Conservation (phyloP, 2,113 vertebrate genomes). For the Petromus typicus region DNA sequence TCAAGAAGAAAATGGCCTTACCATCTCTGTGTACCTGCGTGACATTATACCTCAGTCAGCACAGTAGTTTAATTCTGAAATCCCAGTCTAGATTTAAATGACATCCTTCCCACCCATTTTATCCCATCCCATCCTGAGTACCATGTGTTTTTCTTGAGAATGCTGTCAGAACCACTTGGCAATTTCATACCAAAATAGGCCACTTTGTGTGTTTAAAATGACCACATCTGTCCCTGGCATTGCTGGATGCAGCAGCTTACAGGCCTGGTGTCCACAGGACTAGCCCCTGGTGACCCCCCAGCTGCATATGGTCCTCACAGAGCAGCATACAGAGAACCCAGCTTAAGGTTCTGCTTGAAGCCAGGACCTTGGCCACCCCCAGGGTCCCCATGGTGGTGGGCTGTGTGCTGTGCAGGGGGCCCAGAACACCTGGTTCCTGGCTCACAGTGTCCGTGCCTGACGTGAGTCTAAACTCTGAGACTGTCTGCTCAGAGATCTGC, state of each 20-base stretch:
- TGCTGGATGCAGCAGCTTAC: accelerated
- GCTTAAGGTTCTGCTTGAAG: background rate
- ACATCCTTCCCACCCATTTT: background rate
- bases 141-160: background rate
- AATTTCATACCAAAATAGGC: too few species aligned
- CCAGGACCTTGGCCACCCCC: accelerated
- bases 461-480: too few species aligned
- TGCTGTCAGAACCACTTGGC: accelerated
- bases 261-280: accelerated
- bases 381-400: accelerated
- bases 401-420: background rate
- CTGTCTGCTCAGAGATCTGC: background rate
- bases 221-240: background rate
- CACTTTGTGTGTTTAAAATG: background rate
- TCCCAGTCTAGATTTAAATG: background rate
- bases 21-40: accelerated
- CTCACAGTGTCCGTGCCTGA: accelerated
- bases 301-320: background rate
- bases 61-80: accelerated
- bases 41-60: accelerated
- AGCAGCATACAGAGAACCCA: accelerated
- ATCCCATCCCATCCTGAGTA: background rate
- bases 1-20: background rate
- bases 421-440: accelerated
- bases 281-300: accelerated